Conservation (phyloP, 1,140 invertebrate genomes). For the Cecropterus lyciades region DNA sequence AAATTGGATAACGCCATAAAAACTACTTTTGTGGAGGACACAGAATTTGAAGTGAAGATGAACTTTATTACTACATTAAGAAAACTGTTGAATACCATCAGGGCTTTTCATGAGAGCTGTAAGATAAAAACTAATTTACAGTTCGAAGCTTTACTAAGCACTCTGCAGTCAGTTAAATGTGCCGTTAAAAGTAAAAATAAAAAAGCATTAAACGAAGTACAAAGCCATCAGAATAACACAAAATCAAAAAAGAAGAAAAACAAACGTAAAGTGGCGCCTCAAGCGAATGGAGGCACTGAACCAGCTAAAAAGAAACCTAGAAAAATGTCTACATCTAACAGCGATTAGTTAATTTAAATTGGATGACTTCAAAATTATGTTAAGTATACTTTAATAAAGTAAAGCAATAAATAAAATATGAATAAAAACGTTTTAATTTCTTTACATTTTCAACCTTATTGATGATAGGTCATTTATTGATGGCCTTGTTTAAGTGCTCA, state of each 20-base stretch:
- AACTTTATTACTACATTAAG: conserved; percentile 63
- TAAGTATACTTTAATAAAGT: neutral
- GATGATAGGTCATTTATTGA: no score
- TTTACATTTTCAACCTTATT: no score
- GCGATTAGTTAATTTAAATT: neutral
- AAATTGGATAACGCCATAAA: conserved; percentile 54
- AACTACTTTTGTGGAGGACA: conserved; percentile 45
- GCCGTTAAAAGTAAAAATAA: conserved; percentile 48
- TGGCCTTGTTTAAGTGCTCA: no score
- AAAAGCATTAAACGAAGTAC: conserved; percentile 39
- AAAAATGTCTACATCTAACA: conserved; percentile 24
- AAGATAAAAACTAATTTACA: conserved; percentile 59
- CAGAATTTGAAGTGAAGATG: conserved; percentile 64
- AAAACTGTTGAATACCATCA: conserved; percentile 71
- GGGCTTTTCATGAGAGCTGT: conserved; percentile 65
- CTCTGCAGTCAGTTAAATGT: conserved; percentile 55
- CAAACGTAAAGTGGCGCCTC: conserved; percentile 55
- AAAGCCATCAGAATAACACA: conserved; percentile 48
- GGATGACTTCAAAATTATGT: neutral
- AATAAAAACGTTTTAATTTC: no score
- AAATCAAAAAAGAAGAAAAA: conserved; percentile 65
- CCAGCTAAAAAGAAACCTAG: conserved; percentile 52
- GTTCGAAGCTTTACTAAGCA: conserved; percentile 55
- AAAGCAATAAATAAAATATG: neutral
- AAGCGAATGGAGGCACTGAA: conserved; percentile 54